Evolutionary conservation across 2,888 invertebrate genomes (phyloP), one percentile per base, ranked within the genome.

Genomic region (Harpalus rufipes): DNA sequence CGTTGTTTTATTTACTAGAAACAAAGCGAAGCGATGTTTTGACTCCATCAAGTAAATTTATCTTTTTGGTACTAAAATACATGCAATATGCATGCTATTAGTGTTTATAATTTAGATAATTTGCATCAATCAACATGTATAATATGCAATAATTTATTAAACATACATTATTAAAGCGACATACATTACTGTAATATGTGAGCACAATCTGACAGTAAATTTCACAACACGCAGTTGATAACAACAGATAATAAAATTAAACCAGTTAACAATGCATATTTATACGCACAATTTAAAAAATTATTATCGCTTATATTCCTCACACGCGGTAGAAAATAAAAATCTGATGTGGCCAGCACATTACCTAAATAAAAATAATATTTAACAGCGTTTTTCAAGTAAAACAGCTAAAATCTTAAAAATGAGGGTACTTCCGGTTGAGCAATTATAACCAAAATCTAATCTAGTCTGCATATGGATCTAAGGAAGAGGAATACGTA

Each of bases 91-190:
- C 25, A 32, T 68, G 68, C 32, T 68, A 25, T 18, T 25, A 10
- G 14, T 68, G 39, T 68, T 68, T 14, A 68, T 39, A 14, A 25
- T 68, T 68, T 68, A 68, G 32, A 68, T 68, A 39, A 68, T 68
- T 39, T 25, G 7, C 68, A 39, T 68, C 68, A 68, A 68, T 68
- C 68, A 68, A 32, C 68, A 68, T 68, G 32, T 32, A 68, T 68
- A 68, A 68, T 68, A 68, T 39, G 32, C 68, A 68, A 68, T 68
- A 68, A 68, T 68, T 68, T 68, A 14, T 68, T 68, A 39, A 68
- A 68, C 32, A 68, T 39, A 68, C 68, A 68, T 68, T 68, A 68
- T 68, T 68, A 68, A 68, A 68, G 32, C 68, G 14, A 68, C 68
- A 14, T 14, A 39, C 68, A 68, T 68, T 39, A 68, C 1, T 68